Evolutionary conservation across 2,113 vertebrate species (phyloP).

Genomic region (Glaucidium brasilianum): DNA sequence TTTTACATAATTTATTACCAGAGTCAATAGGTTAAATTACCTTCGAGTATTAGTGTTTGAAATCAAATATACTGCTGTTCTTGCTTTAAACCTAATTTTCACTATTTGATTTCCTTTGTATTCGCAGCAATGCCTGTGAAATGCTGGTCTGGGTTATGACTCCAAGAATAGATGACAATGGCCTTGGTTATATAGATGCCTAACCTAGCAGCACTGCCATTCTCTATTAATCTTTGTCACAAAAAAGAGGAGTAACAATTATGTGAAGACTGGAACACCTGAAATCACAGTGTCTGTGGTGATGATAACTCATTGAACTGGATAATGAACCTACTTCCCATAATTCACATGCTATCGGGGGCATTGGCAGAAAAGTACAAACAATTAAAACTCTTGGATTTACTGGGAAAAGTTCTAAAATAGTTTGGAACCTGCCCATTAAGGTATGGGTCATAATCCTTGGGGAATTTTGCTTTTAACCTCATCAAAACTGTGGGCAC

Average conservation of each 20-base stretch:
- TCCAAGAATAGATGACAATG: conserved; percentile 15
- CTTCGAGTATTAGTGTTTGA: not conserved
- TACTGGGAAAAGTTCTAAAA: not conserved
- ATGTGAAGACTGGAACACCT: not conserved
- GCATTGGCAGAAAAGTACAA: not conserved
- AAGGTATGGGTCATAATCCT: not conserved
- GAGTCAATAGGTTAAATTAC: conserved; percentile 6
- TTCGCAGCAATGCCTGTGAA: not conserved
- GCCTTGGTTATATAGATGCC: conserved; percentile 18
- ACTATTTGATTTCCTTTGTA: not conserved
- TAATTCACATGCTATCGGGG: not conserved
- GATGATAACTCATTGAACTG: conserved; percentile 2
- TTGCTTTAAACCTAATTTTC: not conserved
- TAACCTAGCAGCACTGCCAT: not conserved
- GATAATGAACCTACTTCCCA: not conserved
- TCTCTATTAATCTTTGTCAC: conserved; percentile 28
- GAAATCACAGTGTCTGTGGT: conserved; percentile 6
- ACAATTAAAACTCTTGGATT: not conserved
- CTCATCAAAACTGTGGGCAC: not conserved
- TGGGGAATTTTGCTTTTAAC: not conserved
- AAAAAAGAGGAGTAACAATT: conserved; percentile 17
- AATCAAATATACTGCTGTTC: not conserved
- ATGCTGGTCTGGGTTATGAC: not conserved
- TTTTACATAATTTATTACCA: conserved; percentile 6
- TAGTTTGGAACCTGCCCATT: not conserved